A percentile compares a stretch with the other conserved stretches of the same genome.
Evolutionary conservation across 2,113 vertebrate genomes (phyloP).

Genomic region (Nymphicus hollandicus): DNA sequence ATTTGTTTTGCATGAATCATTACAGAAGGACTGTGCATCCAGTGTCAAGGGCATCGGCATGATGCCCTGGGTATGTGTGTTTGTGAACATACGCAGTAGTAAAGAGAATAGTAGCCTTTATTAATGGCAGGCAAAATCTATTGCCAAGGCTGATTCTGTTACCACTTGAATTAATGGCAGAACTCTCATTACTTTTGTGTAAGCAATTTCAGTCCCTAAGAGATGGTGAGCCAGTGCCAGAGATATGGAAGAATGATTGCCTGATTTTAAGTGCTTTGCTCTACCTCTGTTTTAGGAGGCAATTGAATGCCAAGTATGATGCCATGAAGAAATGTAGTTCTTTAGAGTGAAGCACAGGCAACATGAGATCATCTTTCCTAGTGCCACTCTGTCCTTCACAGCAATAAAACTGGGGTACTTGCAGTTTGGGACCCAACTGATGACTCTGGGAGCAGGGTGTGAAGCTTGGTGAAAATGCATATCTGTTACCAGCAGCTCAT

Average conservation of each 20-base stretch:
- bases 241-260: constrained; percentile 29
- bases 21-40: neutral
- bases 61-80: neutral
- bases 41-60: neutral
- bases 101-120: neutral
- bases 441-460: neutral
- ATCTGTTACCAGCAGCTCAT: neutral
- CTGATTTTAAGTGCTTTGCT: neutral
- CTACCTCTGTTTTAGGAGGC: neutral
- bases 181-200: constrained; percentile 6
- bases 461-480: neutral
- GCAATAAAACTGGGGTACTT: neutral
- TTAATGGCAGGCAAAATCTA: neutral
- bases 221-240: neutral
- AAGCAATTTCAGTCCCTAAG: constrained; percentile 13
- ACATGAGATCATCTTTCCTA: neutral
- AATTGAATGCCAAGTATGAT: constrained; percentile 20
- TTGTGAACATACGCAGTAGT: neutral
- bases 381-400: neutral
- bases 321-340: constrained; percentile 1
- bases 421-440: neutral
- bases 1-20: neutral
- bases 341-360: neutral
- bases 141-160: neutral
- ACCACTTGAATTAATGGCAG: constrained; percentile 4